phyloP scores from a whole-genome alignment of 2,113 vertebrate genomes.

The Mirounga angustirostris region DNA sequence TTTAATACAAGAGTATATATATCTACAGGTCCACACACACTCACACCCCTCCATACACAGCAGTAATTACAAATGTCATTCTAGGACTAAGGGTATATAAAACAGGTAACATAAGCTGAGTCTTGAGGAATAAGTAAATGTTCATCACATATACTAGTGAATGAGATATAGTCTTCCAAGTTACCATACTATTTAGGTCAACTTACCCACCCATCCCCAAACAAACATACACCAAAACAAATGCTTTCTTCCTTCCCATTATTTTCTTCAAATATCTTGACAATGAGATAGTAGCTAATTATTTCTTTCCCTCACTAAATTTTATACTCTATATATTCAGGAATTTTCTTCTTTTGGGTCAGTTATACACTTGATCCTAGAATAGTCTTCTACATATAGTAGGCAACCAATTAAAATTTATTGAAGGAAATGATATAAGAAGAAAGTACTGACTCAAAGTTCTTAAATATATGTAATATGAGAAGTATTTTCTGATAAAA shows the following conservation, averaged over 20 bases:
- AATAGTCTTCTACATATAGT: not conserved
- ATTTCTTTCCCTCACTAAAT: not conserved
- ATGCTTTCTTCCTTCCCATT: not conserved
- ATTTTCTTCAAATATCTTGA: not conserved
- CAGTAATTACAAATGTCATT: not conserved
- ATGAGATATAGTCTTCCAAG: not conserved
- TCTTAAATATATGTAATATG: not conserved
- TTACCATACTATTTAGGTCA: not conserved
- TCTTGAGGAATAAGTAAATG: not conserved
- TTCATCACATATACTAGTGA: not conserved
- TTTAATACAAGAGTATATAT: not conserved
- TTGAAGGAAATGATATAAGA: not conserved
- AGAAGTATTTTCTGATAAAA: not conserved
- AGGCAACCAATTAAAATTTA: not conserved
- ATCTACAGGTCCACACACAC: not conserved
- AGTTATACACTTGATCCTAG: not conserved
- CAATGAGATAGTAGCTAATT: not conserved
- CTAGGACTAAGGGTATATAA: not conserved
- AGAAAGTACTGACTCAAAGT: not conserved
- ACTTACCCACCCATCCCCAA: not conserved
- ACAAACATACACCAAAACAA: not conserved
- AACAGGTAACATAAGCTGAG: not conserved
- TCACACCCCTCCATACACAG: not conserved
- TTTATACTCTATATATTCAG: not conserved
- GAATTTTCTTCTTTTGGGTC: not conserved